Base-by-base conservation (phyloP, 23 tunicate species). In the Ciona savignyi region DNA sequence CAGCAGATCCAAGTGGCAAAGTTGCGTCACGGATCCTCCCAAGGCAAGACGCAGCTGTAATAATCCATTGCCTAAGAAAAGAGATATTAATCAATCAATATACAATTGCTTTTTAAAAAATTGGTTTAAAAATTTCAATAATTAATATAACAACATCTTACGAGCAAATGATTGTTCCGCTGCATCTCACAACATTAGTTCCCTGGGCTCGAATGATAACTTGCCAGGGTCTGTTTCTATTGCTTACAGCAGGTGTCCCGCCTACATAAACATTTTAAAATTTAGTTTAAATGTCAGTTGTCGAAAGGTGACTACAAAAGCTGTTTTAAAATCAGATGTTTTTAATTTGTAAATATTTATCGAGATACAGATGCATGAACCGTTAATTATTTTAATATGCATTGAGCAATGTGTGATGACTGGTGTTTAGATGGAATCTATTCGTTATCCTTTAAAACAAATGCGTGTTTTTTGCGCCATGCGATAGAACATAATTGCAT, bases 21-120 rank as follows among this genome's bases (percentile, higher is more conserved):
- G 70, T 62, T 29, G 60, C 21, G 32, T 60, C 35, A 24, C 70
- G 77, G 6, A 72, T 70, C 70, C 70, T 73, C 4, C 32, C 34
- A 15, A 90, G 42, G 62, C 97, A 90, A 11, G 97, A 83, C 2
- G 97, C 90, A 0, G 97, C 24, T 1, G 97, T 90, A 6, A 90
- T 35, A 22, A 90, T 73, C 97, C 97, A 90, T 84, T 84, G 80
- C 29, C 96, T 88, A 72, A 23, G 60, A 84, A 62, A 24, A 20
- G n/a, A n/a, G n/a, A n/a, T n/a, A n/a, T n/a, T n/a, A n/a, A n/a
- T n/a, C n/a, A n/a, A n/a, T n/a, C n/a, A n/a, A n/a, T n/a, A n/a
- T n/a, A n/a, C n/a, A n/a, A 26, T 4, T 4, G 6, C 35, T 4
- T 4, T 4, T 68, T 15, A 4, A 29, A 26, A 70, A 2, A 2